phyloP scores from a whole-genome alignment of 2,113 vertebrate genomes.

The Theropithecus gelada region DNA sequence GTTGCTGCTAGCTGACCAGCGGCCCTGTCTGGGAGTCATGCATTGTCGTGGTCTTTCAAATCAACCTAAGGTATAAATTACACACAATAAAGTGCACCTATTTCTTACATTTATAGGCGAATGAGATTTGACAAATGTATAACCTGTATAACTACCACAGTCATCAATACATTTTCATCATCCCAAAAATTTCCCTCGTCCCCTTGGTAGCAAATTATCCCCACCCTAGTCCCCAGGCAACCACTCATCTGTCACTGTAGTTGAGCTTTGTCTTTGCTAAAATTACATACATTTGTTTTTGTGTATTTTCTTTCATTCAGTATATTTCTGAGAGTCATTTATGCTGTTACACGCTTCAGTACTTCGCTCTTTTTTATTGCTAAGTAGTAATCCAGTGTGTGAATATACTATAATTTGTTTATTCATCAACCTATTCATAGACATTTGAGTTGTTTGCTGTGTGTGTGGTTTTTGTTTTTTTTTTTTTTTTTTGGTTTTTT shows the following conservation, averaged over 20 bases:
- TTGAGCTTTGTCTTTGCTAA: neutral
- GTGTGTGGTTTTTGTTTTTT: no score
- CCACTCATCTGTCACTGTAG: neutral
- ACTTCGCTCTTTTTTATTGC: neutral
- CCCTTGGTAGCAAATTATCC: neutral
- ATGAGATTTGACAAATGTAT: neutral
- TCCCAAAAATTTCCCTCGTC: neutral
- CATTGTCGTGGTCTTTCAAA: neutral
- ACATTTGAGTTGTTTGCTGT: neutral
- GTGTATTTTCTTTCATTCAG: neutral
- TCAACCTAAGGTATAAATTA: neutral
- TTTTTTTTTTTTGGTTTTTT: no score
- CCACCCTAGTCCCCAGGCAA: neutral
- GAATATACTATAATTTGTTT: neutral
- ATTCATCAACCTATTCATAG: neutral
- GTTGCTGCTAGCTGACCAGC: neutral
- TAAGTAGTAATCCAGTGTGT: neutral
- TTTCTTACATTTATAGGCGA: neutral
- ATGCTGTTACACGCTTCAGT: neutral
- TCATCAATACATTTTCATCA: neutral
- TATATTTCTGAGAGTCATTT: neutral
- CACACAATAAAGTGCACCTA: neutral
- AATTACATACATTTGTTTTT: neutral
- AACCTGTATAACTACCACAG: neutral
- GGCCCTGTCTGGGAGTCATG: neutral